Base-by-base conservation (phyloP, 2,888 invertebrate species). In the Tromatobia lineatoria region DNA sequence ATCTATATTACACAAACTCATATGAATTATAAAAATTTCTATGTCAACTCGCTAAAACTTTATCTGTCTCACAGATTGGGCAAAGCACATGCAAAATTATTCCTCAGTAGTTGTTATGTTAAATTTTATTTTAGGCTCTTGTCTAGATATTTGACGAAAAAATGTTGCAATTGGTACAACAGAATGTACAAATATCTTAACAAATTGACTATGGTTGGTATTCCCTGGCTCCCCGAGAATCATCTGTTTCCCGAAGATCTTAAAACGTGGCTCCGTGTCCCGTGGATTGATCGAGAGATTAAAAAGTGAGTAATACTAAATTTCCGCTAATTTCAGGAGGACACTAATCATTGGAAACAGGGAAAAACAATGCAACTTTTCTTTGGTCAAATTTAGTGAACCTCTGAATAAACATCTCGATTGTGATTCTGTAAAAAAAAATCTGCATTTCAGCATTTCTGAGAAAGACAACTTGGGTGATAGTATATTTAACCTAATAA, bases 101-200 rank as follows among this genome's bases (percentile, higher is more conserved):
- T 57, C 25, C 13, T 57, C 25, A 20, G 3, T 25, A 57, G n/a
- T 20, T 25, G 0, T 25, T 25, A 13, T 11, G 0, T 10, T 20
- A 6, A 8, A 3, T 66, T 29, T 42, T 38, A 45, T 34, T 50
- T 73, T 67, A 93, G 93, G 93, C 93, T 95, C 10, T 90, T 95
- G 75, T 93, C 94, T 29, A 92, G 94, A 74, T 92, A 95, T 52
- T 91, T 95, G 18, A 87, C 95, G 6, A 94, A 94, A 86, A 94
- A 94, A 88, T 91, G 94, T 38, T 94, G 95, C 84, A 90, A 91
- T 7, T 95, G 95, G 95, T 96, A 95, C 87, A 91, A 93, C 13
- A 91, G 91, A 73, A 90, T 96, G 59, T 91, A 94, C 87, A 89
- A 90, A 23, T 95, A 93, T 88, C 85, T 94, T 42, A 88, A 91